A percentile compares a stretch with the other conserved stretches of the same genome.
These are phyloP conservation scores for Caenorhabditis wallacei DNA, from an alignment of 2,888 invertebrate genomes.

Conservation along the genomic window DNA sequence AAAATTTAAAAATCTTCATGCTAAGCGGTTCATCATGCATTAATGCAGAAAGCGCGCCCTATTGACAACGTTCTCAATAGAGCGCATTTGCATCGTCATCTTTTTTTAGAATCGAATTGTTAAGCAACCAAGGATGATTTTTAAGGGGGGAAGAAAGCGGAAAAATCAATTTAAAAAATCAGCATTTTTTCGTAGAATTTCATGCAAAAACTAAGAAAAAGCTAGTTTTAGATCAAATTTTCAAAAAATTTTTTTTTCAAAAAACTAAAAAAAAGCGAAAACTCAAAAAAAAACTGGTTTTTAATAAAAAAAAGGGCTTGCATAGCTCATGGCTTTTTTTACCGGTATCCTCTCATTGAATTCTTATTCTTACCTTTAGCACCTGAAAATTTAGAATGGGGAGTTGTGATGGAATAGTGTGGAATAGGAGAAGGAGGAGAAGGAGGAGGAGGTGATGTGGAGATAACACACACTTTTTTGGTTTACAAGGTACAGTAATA, in stretches of 20 bases:
- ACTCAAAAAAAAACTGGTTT: too few relatives aligned
- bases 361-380: slow-evolving; percentile 60
- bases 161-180: neutral
- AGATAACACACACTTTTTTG: neutral
- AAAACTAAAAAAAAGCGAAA: slow-evolving; percentile 9
- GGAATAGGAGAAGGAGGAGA: slow-evolving; percentile 3
- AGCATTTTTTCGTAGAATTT: neutral
- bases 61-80: neutral
- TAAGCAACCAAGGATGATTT: slow-evolving; percentile 59
- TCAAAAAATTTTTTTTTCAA: neutral
- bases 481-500: neutral
- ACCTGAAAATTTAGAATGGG: slow-evolving; percentile 55
- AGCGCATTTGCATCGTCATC: slow-evolving; percentile 1
- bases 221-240: neutral
- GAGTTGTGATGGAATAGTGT: slow-evolving; percentile 2
- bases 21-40: slow-evolving; percentile 40
- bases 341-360: slow-evolving; percentile 22
- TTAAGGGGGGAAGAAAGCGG: slow-evolving; percentile 22
- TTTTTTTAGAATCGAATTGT: slow-evolving; percentile 33
- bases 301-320: neutral
- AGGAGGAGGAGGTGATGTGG: neutral
- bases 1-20: slow-evolving; percentile 20
- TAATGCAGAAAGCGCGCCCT: neutral
- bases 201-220: slow-evolving; percentile 18
- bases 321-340: neutral